Conservation (phyloP, 2,888 invertebrate genomes). For the Athalia rosae region DNA sequence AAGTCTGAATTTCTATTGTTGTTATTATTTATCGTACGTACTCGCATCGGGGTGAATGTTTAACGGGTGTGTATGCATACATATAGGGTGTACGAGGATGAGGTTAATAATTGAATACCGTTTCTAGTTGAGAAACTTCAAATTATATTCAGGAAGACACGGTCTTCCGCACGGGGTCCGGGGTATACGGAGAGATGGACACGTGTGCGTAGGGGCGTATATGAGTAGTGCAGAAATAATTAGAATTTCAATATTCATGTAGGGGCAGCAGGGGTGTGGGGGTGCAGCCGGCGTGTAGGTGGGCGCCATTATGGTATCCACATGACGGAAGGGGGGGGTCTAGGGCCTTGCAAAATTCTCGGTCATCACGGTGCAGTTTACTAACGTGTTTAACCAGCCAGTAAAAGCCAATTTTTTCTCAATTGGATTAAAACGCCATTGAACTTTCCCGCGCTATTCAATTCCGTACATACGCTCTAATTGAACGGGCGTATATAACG, state of each 20-base stretch:
- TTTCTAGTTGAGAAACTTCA: constrained; percentile 67
- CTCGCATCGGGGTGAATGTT: constrained; percentile 54
- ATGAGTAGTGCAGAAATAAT: constrained; percentile 62
- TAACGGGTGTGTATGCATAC: constrained; percentile 53
- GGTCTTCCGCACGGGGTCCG: constrained; percentile 6
- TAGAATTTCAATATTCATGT: constrained; percentile 71
- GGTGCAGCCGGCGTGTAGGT: no score
- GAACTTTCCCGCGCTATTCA: no score
- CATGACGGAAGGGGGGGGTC: no score
- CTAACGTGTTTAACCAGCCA: no score
- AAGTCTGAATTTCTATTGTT: no score
- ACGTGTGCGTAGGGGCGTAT: constrained; percentile 44
- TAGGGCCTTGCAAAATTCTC: no score
- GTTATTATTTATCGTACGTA: background rate
- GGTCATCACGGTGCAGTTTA: no score
- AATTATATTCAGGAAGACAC: constrained; percentile 65
- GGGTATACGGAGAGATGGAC: constrained; percentile 29
- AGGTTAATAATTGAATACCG: constrained; percentile 66
- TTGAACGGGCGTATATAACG: no score
- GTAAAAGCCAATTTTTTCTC: no score
- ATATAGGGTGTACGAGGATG: constrained; percentile 50
- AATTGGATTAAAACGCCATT: no score
- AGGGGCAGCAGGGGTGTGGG: background rate
- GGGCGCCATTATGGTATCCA: no score
- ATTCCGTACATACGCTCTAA: no score